These are phyloP conservation scores for Crematogaster levior DNA, from an alignment of 2,888 invertebrate genomes.

Conservation along the genomic window DNA sequence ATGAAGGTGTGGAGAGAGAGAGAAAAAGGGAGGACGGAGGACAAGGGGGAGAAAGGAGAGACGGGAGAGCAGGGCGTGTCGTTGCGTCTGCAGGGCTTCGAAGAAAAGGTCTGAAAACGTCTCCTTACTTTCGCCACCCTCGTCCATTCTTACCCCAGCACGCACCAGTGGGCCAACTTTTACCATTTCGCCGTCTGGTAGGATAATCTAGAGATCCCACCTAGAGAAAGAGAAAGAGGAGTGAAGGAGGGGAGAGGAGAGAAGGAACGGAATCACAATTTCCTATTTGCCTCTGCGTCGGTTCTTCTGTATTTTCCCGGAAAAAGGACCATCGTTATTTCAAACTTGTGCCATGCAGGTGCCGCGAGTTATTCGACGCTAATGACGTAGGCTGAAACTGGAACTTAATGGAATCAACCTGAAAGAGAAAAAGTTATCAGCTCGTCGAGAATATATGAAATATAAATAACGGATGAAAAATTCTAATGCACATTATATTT, in stretches of 20 bases:
- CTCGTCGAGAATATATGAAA: neutral
- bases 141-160: slow-evolving; percentile 60
- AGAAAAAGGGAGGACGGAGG: neutral
- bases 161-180: slow-evolving; percentile 75
- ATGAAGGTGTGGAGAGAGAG: slow-evolving; percentile 31
- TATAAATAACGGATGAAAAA: neutral
- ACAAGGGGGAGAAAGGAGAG: slow-evolving; percentile 11
- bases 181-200: slow-evolving; percentile 81
- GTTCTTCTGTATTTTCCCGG: slow-evolving; percentile 29
- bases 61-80: slow-evolving; percentile 70
- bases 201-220: slow-evolving; percentile 79
- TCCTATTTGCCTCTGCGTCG: slow-evolving; percentile 31
- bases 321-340: slow-evolving; percentile 39
- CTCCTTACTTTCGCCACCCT: slow-evolving; percentile 61
- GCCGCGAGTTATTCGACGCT: slow-evolving; percentile 17
- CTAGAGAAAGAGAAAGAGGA: slow-evolving; percentile 35
- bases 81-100: slow-evolving; percentile 70
- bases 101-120: slow-evolving; percentile 61
- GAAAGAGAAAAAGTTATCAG: slow-evolving; percentile 19
- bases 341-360: slow-evolving; percentile 38
- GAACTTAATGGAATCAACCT: slow-evolving; percentile 24
- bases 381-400: slow-evolving; percentile 21
- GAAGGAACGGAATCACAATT: slow-evolving; percentile 53
- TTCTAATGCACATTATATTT: neutral
- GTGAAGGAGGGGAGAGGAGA: neutral